phyloP scores from a whole-genome alignment of 2,113 vertebrate species.

The Scophthalmus maximus region DNA sequence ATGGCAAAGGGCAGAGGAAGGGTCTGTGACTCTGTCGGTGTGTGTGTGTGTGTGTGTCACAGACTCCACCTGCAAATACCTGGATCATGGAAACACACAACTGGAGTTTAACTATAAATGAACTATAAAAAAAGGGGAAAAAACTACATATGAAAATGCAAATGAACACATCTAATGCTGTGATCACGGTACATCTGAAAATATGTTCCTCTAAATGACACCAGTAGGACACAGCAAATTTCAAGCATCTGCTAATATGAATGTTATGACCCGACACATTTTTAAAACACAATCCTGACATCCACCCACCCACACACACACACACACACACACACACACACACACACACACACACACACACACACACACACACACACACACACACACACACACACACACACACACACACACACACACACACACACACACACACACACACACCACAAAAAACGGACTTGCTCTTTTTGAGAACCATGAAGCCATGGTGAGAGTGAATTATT shows the following conservation, averaged over 20 bases:
- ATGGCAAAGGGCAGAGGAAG: slow-evolving; percentile 18
- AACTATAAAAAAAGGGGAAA: not conserved
- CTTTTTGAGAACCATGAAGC: not conserved
- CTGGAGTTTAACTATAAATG: not conserved
- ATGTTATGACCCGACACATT: not conserved
- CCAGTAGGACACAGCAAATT: not conserved
- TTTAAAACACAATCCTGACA: not conserved
- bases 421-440: not conserved
- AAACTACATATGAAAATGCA: not conserved
- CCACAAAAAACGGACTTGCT: not conserved
- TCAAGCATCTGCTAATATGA: not conserved
- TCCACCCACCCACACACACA: no score
- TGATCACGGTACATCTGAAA: not conserved
- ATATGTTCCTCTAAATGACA: not conserved
- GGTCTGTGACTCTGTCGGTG: slow-evolving; percentile 7
- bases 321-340: no score
- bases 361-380: no score
- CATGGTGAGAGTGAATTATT: slow-evolving; percentile 12
- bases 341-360: no score
- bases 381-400: no score
- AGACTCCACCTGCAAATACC: slow-evolving; percentile 39
- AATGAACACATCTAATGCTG: not conserved
- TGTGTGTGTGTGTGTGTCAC: not conserved
- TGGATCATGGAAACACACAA: not conserved
- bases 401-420: no score